Conservation (phyloP, 2,888 invertebrate species). For the Euzetes globulus region DNA sequence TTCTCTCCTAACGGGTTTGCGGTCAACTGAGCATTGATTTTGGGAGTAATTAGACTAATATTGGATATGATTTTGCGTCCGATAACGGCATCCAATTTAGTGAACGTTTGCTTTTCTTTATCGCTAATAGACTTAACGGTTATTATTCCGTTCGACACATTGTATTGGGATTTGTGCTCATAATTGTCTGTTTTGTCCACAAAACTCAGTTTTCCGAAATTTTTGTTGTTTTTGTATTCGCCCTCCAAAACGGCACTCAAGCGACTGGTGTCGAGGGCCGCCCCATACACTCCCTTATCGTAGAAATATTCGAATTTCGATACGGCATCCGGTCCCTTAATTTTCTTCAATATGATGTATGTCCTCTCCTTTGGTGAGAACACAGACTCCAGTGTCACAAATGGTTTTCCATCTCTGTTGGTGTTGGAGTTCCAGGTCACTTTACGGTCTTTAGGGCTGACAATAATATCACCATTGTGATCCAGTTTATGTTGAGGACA, state of each 20-base stretch:
- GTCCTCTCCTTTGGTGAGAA: not conserved
- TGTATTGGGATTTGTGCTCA: conserved; percentile 7
- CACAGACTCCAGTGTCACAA: not conserved
- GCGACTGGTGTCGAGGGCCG: not conserved
- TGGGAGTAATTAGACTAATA: not conserved
- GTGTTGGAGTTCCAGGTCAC: conserved; percentile 27
- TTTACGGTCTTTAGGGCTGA: not conserved
- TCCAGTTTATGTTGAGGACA: conserved; percentile 6
- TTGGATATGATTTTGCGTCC: not conserved
- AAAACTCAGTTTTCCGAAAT: conserved; percentile 1
- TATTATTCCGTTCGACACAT: not conserved
- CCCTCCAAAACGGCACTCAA: not conserved
- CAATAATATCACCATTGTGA: conserved; percentile 22
- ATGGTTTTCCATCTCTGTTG: conserved; percentile 7
- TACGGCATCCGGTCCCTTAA: not conserved
- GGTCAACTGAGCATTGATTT: not conserved
- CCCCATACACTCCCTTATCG: not conserved
- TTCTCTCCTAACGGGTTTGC: not conserved
- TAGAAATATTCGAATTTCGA: not conserved
- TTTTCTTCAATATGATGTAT: not conserved
- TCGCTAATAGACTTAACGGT: not conserved
- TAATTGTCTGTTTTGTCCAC: conserved; percentile 6
- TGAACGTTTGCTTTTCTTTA: not conserved
- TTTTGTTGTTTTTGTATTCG: not conserved
- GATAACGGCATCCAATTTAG: conserved; percentile 2